Percentiles rank a stretch among this genome's conserved stretches.
phyloP scores from a whole-genome alignment of 2,888 invertebrate species.

The Sinelater perroti region DNA sequence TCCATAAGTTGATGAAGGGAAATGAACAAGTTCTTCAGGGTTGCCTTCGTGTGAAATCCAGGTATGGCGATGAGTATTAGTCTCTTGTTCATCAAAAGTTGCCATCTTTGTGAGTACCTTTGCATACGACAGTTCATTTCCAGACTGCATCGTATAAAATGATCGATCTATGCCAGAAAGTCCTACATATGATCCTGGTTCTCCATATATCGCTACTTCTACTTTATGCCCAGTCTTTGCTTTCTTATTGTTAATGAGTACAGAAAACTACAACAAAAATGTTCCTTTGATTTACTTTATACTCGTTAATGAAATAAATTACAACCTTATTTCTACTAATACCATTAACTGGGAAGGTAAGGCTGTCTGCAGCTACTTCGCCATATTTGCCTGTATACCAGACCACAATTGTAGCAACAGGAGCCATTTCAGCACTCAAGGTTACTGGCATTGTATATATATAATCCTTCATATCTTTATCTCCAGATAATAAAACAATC shows the following conservation, averaged over 20 bases:
- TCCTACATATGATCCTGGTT: conserved; percentile 94
- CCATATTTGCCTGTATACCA: conserved; percentile 86
- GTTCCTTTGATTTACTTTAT: background rate
- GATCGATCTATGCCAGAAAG: conserved; percentile 89
- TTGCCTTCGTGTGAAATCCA: conserved; percentile 88
- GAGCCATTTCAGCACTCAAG: conserved; percentile 89
- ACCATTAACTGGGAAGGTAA: conserved; percentile 97
- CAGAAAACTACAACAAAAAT: conserved; percentile 71
- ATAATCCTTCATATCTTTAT: conserved; percentile 81
- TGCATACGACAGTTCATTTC: conserved; percentile 88
- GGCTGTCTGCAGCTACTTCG: conserved; percentile 88
- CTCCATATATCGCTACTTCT: conserved; percentile 92
- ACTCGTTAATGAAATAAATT: conserved; percentile 1
- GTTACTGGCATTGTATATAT: conserved; percentile 84
- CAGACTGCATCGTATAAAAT: conserved; percentile 92
- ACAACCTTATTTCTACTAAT: conserved; percentile 87
- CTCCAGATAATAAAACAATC: conserved; percentile 83
- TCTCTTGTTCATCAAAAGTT: conserved; percentile 84
- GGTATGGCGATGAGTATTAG: conserved; percentile 82
- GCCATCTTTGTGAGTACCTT: conserved; percentile 89
- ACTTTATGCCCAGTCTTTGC: conserved; percentile 92
- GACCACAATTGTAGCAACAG: conserved; percentile 87
- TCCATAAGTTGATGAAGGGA: conserved; percentile 89
- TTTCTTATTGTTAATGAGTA: conserved; percentile 90
- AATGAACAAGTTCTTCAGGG: conserved; percentile 85